Conservation (phyloP, 2,113 vertebrate genomes). For the Cepphus grylle region DNA sequence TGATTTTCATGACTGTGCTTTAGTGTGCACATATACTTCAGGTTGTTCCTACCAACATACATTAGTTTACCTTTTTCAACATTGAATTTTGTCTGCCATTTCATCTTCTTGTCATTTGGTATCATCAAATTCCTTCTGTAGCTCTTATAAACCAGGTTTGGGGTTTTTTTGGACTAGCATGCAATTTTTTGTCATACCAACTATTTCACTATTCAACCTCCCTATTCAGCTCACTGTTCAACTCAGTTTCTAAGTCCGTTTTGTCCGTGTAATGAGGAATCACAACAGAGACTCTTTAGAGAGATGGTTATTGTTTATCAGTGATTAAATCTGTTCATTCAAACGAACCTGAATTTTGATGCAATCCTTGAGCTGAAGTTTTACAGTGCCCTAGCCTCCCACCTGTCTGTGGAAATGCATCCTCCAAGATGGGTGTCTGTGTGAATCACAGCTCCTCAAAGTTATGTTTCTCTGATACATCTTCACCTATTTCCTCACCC, state of each 20-base stretch:
- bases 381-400: background rate
- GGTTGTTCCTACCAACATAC: background rate
- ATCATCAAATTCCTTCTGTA: background rate
- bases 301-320: background rate
- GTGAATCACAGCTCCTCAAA: background rate
- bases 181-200: background rate
- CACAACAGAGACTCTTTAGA: background rate
- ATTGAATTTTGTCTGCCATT: background rate
- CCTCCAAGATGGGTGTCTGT: background rate
- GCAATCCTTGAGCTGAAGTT: background rate
- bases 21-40: background rate
- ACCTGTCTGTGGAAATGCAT: background rate
- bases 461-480: background rate
- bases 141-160: background rate
- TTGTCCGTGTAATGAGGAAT: background rate
- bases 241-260: background rate
- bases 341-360: background rate
- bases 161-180: rapidly evolving
- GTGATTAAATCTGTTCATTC: background rate
- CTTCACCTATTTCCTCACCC: background rate
- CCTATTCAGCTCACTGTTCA: background rate
- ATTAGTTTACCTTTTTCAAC: background rate
- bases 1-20: background rate
- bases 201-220: background rate
- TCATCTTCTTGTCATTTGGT: background rate